Base-by-base conservation (phyloP, 2,888 invertebrate genomes). In the Beris morrisii region DNA sequence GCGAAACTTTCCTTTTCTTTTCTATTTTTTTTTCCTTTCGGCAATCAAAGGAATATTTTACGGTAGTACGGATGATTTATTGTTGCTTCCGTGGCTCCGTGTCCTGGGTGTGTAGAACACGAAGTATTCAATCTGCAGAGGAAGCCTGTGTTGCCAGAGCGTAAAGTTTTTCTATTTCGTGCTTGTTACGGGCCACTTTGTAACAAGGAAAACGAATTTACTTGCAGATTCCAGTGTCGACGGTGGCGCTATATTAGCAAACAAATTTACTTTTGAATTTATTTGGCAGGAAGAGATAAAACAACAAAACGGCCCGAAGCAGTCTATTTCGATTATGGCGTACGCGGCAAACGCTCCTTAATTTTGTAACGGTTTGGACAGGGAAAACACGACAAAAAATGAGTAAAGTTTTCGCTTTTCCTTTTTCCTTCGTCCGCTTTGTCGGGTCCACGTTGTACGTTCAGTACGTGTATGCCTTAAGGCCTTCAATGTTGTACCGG, bases 221-320 rank as follows among this genome's bases (percentile, higher is more conserved):
- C 52, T 52, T 22, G 22, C 9, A 15, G 48, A 6, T 48, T 48
- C 6, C 9, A 15, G 48, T 12, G 38, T 38, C 48, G 48, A 9
- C 32, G 5, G 54, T 15, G 30, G 30, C 54, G 32, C 12, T 56
- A 30, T 56, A 38, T n/a, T 38, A 38, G 43, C 55, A 56, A 56
- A 56, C 55, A 56, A 56, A 56, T 56, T 56, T 56, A 56, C 38
- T 56, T 56, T 56, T 38, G 43, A 56, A 56, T 56, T 56, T 56
- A 56, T 56, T 56, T 43, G 55, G 55, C 55, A 43, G 55, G 30
- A 30, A 22, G 38, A 38, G 55, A 56, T 15, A 56, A 56, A n/a
- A 38, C 15, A 30, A 56, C n/a, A 31, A 31, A 54, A 31, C 38
- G 38, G 32, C 55, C 43, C 38, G 15, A 13, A 56, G 55, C 55